Evolutionary conservation across 2,888 invertebrate species (phyloP), one percentile per base, ranked within the genome.

Genomic region (Tenthredo distinguenda): DNA sequence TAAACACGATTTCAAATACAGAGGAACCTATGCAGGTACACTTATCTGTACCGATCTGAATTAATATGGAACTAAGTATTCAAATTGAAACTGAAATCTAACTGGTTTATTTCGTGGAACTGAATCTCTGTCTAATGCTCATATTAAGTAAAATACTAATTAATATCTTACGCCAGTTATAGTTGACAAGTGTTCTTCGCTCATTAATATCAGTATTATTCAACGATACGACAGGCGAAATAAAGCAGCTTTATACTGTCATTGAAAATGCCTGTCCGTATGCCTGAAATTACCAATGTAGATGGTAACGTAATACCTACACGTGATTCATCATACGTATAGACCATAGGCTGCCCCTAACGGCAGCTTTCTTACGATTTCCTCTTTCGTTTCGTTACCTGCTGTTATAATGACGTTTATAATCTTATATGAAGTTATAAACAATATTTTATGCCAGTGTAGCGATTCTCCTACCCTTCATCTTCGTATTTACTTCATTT

Each of bases 181-280:
- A 77, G 77, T 77, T 55, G 50, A 77, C 77, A 77, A 50, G 77
- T 77, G 77, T 77, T 77, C 77, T 55, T 55, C 77, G 77, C 50
- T 77, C 55, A 12, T 77, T 18, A 50, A 7, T 55, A 31, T 50
- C 18, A 77, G 26, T 55, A 31, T 77, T 34, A 50, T 50, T 4
- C 26, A 31, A 31, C n/a, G 34, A 34, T 55, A 26, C 55, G 43
- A 43, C 21, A 43, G 40, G 43, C 43, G 12, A 12, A 74, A 43
- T 74, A 40, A 12, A 21, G 40, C 72, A 68, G 34, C 68, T 62
- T 1, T 62, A 31, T 26, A 12, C 10, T 62, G 26, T 26, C 26
- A 26, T 6, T 26, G 12, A 10, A 62, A 62, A 62, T 62, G 3
- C 10, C 34, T 18, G 26, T 68, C 18, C 34, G 68, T 68, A 34